Evolutionary conservation across 2,113 vertebrate species (phyloP).

Genomic region (Brienomyrus brachyistius): DNA sequence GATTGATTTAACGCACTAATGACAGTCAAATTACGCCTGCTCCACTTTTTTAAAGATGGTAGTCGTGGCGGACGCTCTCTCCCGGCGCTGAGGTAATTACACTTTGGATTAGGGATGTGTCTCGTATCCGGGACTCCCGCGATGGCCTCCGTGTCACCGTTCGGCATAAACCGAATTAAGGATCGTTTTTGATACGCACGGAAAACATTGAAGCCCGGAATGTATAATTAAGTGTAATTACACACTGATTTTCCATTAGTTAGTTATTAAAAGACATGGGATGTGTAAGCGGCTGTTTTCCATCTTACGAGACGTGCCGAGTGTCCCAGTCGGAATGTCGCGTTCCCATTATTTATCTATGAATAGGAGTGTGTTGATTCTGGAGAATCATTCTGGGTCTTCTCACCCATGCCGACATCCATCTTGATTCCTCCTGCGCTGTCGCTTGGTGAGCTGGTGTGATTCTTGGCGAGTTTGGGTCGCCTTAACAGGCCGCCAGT

Average conservation of each 20-base stretch:
- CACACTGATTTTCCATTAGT: background rate
- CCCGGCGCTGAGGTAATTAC: conserved; percentile 9
- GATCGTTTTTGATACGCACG: background rate
- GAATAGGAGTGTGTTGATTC: background rate
- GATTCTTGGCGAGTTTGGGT: background rate
- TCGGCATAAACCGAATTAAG: conserved; percentile 5
- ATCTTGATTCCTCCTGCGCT: background rate
- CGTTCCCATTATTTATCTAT: too few species aligned
- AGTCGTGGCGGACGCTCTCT: background rate
- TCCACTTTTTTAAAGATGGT: conserved; percentile 1
- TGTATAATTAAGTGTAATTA: conserved; percentile 8
- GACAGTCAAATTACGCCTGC: conserved; percentile 9
- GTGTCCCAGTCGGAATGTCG: background rate
- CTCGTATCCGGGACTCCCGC: background rate
- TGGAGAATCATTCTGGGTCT: background rate
- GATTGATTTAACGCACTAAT: conserved; percentile 15
- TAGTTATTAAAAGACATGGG: background rate
- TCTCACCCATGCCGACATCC: background rate
- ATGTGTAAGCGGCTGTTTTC: background rate
- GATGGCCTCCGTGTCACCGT: background rate
- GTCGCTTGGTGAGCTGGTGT: background rate
- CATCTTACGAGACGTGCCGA: background rate
- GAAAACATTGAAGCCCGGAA: background rate
- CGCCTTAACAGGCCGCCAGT: background rate
- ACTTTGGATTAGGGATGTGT: conserved; percentile 14